Evolutionary conservation across 2,113 vertebrate genomes (phyloP), one percentile per base, ranked within the genome.

Genomic region (Anolis carolinensis): DNA sequence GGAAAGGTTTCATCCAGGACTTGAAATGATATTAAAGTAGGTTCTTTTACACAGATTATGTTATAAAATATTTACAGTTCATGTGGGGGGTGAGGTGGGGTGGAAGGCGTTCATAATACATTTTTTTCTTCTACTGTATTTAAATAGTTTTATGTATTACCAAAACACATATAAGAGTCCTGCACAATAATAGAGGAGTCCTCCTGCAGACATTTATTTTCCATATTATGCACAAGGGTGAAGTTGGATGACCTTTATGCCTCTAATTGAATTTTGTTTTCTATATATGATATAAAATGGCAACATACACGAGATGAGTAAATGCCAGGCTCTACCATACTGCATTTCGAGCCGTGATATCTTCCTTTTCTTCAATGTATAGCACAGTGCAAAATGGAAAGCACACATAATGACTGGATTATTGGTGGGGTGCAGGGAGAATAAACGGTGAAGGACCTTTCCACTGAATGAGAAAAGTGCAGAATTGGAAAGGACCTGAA

Each of bases 221-320:
- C 18, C 62, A 83, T 78, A 50, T 85, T 72, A 63, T 72, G 23
- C 13, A 80, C 52, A 21, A 76, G 36, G 82, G 32, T 62, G 11
- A 14, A 85, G 67, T 82, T 86, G 83, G 85, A 79, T 94, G 89
- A 91, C 91, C 91, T 94, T 91, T 92, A 44, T 86, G 83, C 87
- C 90, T 83, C 90, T 92, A 93, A 94, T 90, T 87, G 85, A 90
- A 92, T 88, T 77, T 39, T 44, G 62, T 55, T 88, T 62, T 89
- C 89, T 87, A 77, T 91, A 72, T 70, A 39, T 88, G 65, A 75
- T 82, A 59, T 59, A 86, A 44, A 76, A 13, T 79, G 86, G 74
- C 74, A 86, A 71, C 36, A 11, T 6, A 68, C 11, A 70, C 78
- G 77, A 93, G 73, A 90, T 70, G 82, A 86, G 81, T 79, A 80